Evolutionary conservation across 2,888 invertebrate genomes (phyloP), one percentile per base, ranked within the genome.

Genomic region (Periphyllus acericola): DNA sequence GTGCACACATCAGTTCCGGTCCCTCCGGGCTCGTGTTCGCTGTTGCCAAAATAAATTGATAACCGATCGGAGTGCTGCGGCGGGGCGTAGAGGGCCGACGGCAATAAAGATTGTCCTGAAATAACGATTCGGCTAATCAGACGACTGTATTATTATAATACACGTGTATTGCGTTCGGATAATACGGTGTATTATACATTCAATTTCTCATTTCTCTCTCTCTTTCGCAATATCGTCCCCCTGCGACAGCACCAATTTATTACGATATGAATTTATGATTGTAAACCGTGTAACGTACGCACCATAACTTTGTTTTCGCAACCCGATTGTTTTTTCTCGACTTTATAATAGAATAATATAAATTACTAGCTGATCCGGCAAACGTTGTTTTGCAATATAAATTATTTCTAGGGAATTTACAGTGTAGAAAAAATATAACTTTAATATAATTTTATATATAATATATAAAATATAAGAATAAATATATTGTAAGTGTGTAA

Each of bases 1-100:
- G 86, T 60, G 86, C 80, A 80, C 80, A 72, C 80, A 86, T 86
- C 80, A 74, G 55, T 86, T 36, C 72, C 52, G 72, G 72, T 84
- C 86, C 80, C 80, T 86, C 86, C 80, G 80, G 86, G 80, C 72
- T 80, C 80, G 86, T 86, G 86, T 80, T 86, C 74, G 86, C 80
- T 72, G 86, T 86, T 80, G 86, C 80, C 60, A 80, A 86, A 86
- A 72, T 86, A 86, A 86, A 80, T 86, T 80, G 79, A 86, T 86
- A 80, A 86, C 86, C 72, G 60, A 80, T 74, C 29, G 72, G 25
- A 74, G 55, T 34, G 14, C 72, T 17, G 46, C 55, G 52, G 9
- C 32, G 36, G n/a, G 4, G 68, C 36, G 17, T 29, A 40, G 17
- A 32, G 40, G 40, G 66, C 84, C 34, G 2, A 14, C 17, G 40